Evolutionary conservation across 2,797 vertebrate genomes (phyloP).

Genomic region (Diplodus puntazzo): DNA sequence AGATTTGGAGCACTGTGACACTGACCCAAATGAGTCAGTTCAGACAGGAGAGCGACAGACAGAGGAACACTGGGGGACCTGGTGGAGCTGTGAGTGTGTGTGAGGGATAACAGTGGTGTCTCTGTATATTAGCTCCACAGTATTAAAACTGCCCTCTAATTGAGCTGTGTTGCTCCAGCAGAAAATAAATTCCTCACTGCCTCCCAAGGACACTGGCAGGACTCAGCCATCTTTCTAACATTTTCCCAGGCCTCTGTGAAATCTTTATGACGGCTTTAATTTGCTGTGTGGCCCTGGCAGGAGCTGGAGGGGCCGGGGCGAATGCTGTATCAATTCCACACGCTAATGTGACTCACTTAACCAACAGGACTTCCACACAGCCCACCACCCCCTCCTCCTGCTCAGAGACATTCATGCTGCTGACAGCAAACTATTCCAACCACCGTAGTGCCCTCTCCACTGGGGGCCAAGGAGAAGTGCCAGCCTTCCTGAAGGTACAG

Average conservation of each 20-base stretch:
- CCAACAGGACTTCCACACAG: conserved; percentile 24
- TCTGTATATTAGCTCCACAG: too few species aligned
- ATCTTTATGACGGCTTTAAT: conserved; percentile 73
- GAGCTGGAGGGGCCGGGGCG: conserved; percentile 32
- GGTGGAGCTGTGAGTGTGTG: too few species aligned
- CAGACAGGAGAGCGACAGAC: neutral
- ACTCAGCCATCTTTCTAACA: conserved; percentile 27
- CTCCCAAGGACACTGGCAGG: conserved; percentile 22
- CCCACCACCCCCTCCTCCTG: neutral
- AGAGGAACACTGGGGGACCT: neutral
- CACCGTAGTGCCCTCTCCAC: conserved; percentile 17
- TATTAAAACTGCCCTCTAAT: neutral
- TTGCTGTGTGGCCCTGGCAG: conserved; percentile 46
- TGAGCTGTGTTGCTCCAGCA: neutral
- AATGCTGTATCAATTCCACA: conserved; percentile 66
- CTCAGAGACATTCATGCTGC: conserved; percentile 12
- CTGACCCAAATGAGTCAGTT: neutral
- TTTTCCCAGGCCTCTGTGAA: conserved; percentile 62
- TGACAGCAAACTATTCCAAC: conserved; percentile 31
- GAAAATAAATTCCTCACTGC: neutral
- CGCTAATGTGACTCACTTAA: conserved; percentile 56
- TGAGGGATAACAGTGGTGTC: too few species aligned
- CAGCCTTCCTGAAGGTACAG: conserved; percentile 36
- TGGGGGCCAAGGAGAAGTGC: conserved; percentile 24
- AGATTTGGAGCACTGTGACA: too few species aligned